Evolutionary conservation across 2,797 vertebrate species (phyloP).

Genomic region (Anabas testudineus): DNA sequence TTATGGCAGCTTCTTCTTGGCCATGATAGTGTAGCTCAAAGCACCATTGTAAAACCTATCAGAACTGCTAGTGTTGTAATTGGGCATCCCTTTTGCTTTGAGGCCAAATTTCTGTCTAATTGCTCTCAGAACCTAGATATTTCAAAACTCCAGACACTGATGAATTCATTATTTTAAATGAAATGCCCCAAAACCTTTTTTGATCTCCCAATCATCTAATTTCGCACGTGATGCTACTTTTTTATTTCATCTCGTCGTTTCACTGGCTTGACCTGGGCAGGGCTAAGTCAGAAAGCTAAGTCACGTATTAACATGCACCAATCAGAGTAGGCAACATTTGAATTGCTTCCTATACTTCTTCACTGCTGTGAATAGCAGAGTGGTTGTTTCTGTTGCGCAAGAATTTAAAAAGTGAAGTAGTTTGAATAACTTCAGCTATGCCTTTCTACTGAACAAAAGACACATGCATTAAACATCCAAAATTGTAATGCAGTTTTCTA

Average conservation of each 20-base stretch:
- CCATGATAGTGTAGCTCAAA: no score
- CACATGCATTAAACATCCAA: no score
- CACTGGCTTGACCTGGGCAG: neutral
- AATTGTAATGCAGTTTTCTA: no score
- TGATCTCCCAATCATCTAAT: neutral
- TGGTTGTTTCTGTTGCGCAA: neutral
- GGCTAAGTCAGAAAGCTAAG: neutral
- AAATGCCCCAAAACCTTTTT: neutral
- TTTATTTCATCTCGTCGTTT: neutral
- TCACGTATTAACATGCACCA: neutral
- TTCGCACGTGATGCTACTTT: no score
- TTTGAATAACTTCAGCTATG: conserved; percentile 1
- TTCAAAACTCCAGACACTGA: neutral
- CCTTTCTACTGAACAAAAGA: no score
- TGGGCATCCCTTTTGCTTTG: neutral
- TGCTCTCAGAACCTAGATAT: neutral
- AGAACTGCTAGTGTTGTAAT: no score
- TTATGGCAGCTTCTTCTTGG: no score
- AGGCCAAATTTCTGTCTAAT: neutral
- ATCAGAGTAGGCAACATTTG: conserved; percentile 1
- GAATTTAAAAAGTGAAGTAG: neutral
- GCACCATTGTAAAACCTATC: no score
- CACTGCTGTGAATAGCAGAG: neutral
- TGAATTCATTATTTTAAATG: neutral
- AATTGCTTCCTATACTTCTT: neutral